Percentiles rank a stretch among this genome's conserved stretches.
phyloP scores from a whole-genome alignment of 2,113 vertebrate species.

The Eolophus roseicapilla region DNA sequence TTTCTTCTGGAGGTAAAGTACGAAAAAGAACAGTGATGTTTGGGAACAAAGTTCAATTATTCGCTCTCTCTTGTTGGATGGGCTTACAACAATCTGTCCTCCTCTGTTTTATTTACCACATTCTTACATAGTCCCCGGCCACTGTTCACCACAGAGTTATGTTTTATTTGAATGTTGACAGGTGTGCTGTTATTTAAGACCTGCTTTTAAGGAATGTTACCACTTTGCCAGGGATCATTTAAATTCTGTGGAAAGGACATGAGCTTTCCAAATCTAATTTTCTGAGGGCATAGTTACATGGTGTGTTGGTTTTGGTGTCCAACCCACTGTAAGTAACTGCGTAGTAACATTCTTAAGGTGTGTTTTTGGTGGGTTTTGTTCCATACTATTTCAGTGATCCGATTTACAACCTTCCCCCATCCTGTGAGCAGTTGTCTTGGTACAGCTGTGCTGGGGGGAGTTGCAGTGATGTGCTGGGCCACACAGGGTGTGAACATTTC shows the following conservation, averaged over 20 bases:
- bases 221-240: background rate
- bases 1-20: background rate
- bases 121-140: conserved; percentile 4
- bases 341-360: background rate
- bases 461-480: background rate
- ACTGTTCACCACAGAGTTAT: background rate
- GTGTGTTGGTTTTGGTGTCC: background rate
- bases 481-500: background rate
- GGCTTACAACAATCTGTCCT: background rate
- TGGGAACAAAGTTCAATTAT: background rate
- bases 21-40: background rate
- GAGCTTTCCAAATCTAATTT: background rate
- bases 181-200: conserved; percentile 55
- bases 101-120: conserved; percentile 9
- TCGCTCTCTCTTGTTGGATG: background rate
- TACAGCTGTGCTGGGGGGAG: background rate
- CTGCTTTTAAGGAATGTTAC: conserved; percentile 32
- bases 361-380: background rate
- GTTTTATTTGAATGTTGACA: conserved; percentile 42
- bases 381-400: background rate
- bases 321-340: background rate
- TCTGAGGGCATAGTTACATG: background rate
- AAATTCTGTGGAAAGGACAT: background rate
- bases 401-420: background rate
- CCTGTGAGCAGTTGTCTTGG: background rate